Evolutionary conservation across 2,797 vertebrate genomes (phyloP).

Genomic region (Erethizon dorsatum): DNA sequence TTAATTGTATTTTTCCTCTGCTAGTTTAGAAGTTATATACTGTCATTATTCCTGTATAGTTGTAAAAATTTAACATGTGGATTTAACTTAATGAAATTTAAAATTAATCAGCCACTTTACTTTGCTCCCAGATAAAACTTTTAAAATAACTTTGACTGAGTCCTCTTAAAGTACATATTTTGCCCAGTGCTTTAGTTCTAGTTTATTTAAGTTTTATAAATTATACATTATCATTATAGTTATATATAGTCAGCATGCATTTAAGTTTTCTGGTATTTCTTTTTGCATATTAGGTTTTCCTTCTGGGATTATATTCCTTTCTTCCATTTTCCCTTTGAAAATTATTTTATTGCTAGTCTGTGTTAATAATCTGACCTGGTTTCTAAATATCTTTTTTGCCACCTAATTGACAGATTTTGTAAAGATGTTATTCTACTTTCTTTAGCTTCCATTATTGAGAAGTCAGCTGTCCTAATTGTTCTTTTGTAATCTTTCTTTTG

Average conservation of each 20-base stretch:
- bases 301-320: constrained; percentile 23
- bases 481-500: not conserved
- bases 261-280: not conserved
- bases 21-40: not conserved
- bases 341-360: not conserved
- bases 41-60: not conserved
- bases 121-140: not conserved
- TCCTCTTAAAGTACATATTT: not conserved
- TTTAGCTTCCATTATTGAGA: not conserved
- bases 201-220: not conserved
- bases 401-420: not conserved
- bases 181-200: not conserved
- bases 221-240: not conserved
- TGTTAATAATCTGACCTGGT: not conserved
- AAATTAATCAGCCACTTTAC: not conserved
- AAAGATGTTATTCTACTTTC: not conserved
- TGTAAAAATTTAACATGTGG: constrained; percentile 13
- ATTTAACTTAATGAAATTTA: constrained; percentile 25
- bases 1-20: constrained; percentile 14
- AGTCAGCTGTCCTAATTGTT: not conserved
- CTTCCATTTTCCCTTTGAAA: constrained; percentile 4
- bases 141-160: not conserved
- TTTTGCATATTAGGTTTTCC: not conserved
- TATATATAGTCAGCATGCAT: not conserved
- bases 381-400: not conserved